phyloP scores from a whole-genome alignment of 2,888 invertebrate species.

The Coleophora deauratella region DNA sequence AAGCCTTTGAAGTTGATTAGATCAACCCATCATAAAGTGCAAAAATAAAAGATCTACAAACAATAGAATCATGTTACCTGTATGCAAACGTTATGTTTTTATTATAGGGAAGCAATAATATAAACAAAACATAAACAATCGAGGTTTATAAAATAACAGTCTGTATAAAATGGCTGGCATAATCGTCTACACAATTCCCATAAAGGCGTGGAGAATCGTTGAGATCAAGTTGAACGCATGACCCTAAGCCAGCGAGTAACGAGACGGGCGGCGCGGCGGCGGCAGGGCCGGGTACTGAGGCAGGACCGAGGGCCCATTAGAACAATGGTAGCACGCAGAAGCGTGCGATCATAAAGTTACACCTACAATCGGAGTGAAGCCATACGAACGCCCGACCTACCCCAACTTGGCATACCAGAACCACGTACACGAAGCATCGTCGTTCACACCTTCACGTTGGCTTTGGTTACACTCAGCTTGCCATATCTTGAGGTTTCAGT shows the following conservation, averaged over 20 bases:
- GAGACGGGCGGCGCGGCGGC: slow-evolving; percentile 22
- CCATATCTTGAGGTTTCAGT: neutral
- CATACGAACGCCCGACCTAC: slow-evolving; percentile 51
- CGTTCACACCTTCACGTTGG: slow-evolving; percentile 21
- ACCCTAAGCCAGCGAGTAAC: slow-evolving; percentile 46
- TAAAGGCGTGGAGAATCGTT: slow-evolving; percentile 50
- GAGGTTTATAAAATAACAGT: slow-evolving; percentile 23
- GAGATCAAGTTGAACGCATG: slow-evolving; percentile 55
- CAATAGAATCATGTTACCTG: neutral
- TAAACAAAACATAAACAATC: slow-evolving; percentile 24
- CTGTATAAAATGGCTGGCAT: slow-evolving; percentile 26
- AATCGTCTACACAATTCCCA: slow-evolving; percentile 39
- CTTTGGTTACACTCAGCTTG: slow-evolving; percentile 20
- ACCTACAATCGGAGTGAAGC: slow-evolving; percentile 49
- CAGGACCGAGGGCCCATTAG: slow-evolving; percentile 48
- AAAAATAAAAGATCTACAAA: neutral
- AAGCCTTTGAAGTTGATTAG: no score
- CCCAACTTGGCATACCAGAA: slow-evolving; percentile 31
- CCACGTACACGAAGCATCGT: slow-evolving; percentile 18
- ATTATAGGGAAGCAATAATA: slow-evolving; percentile 16
- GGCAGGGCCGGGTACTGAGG: neutral
- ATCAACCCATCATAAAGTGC: neutral
- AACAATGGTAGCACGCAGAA: slow-evolving; percentile 64
- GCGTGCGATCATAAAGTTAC: slow-evolving; percentile 64
- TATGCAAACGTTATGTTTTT: neutral